These are phyloP conservation scores for Montipora capitata DNA, from an alignment of 92 coral and sea anemone species.

Conservation along the genomic window DNA sequence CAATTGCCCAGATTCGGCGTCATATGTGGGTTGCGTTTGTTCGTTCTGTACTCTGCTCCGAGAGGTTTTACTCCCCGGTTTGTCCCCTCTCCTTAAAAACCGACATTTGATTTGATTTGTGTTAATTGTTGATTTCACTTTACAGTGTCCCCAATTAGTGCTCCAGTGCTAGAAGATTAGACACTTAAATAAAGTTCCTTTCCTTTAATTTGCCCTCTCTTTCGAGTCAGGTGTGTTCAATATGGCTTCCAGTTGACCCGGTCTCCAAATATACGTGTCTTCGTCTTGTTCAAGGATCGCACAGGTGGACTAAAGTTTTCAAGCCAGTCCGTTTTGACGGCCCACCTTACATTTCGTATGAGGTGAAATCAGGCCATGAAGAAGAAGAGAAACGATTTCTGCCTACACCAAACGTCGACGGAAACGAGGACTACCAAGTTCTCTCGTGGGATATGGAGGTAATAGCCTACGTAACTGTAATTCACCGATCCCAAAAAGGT, in stretches of 20 bases:
- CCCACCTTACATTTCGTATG: conserved; percentile 38
- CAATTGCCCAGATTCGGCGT: no score
- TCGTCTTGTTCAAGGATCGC: conserved; percentile 69
- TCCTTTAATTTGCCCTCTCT: neutral
- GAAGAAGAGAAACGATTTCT: conserved; percentile 40
- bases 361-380: conserved; percentile 37
- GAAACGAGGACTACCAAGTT: conserved; percentile 34
- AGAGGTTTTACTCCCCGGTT: no score
- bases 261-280: conserved; percentile 64
- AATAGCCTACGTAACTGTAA: no score
- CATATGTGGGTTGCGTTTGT: no score
- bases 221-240: conserved; percentile 46
- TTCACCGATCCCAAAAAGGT: no score
- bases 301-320: conserved; percentile 34
- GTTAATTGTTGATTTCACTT: no score
- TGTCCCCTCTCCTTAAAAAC: no score
- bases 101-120: no score
- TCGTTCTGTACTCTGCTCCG: no score
- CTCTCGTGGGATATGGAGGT: conserved; percentile 72
- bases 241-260: conserved; percentile 72
- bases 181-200: no score
- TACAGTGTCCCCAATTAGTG: no score
- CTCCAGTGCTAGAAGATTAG: no score
- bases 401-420: conserved; percentile 43
- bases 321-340: conserved; percentile 67